A percentile compares a stretch with the other conserved stretches of the same genome.
Conservation (phyloP, 2,113 vertebrate species). For the Toxostoma redivivum region DNA sequence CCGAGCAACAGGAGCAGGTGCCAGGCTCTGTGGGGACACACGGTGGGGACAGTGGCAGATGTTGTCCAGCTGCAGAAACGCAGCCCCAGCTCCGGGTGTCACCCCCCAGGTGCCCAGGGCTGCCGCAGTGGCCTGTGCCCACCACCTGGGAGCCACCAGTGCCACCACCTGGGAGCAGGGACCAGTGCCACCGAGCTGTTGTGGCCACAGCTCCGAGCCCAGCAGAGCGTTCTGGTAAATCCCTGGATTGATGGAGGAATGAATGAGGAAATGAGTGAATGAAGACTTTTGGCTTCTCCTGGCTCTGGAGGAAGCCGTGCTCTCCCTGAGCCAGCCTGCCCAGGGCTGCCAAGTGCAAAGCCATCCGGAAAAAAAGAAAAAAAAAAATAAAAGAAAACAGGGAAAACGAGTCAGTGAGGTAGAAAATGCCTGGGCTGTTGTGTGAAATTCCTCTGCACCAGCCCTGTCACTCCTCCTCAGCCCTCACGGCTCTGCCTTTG, state of each 20-base stretch:
- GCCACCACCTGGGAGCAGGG: accelerated
- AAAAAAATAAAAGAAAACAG: background rate
- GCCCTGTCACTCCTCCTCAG: constrained; percentile 57
- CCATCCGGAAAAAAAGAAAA: background rate
- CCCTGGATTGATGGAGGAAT: background rate
- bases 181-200: background rate
- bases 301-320: background rate
- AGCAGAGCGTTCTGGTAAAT: background rate
- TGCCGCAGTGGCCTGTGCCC: background rate
- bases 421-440: constrained; percentile 58
- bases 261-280: background rate
- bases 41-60: accelerated
- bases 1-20: background rate
- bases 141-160: background rate
- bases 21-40: background rate
- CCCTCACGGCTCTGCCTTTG: constrained; percentile 28
- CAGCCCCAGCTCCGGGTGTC: background rate
- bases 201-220: background rate
- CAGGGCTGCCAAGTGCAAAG: constrained; percentile 47
- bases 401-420: constrained; percentile 50
- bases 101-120: accelerated
- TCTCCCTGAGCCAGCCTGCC: constrained; percentile 2
- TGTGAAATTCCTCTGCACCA: constrained; percentile 63
- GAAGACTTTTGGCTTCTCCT: constrained; percentile 28
- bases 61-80: background rate